Percentiles rank a stretch among this genome's conserved stretches.
These are phyloP conservation scores for Rhabdomys dilectus DNA, from an alignment of 2,113 vertebrate species.

Conservation along the genomic window DNA sequence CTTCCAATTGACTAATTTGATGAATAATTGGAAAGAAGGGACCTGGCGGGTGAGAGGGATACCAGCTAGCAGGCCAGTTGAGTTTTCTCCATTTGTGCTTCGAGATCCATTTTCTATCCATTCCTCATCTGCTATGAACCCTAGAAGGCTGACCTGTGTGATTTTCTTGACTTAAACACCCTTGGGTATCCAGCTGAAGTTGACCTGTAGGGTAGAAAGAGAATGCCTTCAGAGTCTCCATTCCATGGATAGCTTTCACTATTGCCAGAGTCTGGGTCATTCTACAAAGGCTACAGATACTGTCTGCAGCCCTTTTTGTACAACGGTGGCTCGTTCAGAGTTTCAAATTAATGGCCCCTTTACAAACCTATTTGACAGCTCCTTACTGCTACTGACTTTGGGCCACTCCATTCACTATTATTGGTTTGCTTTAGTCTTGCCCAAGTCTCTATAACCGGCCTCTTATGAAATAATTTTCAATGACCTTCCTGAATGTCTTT, in stretches of 20 bases:
- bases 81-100: not conserved
- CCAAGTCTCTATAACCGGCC: not conserved
- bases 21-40: not conserved
- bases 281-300: not conserved
- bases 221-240: not conserved
- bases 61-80: not conserved
- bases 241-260: not conserved
- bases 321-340: not conserved
- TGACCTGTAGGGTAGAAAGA: not conserved
- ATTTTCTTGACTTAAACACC: not conserved
- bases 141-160: not conserved
- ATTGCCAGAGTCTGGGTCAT: not conserved
- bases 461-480: not conserved
- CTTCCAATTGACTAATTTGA: not conserved
- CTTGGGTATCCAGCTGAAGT: not conserved
- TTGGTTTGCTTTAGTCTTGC: not conserved
- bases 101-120: not conserved
- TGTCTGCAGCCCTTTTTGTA: not conserved
- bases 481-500: not conserved
- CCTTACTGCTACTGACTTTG: not conserved
- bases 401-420: not conserved
- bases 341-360: not conserved
- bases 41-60: not conserved
- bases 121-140: not conserved
- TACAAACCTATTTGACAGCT: not conserved